A percentile compares a stretch with the other conserved stretches of the same genome.
phyloP scores from a whole-genome alignment of 1,140 invertebrate genomes.

The Trinorchestia longiramus region DNA sequence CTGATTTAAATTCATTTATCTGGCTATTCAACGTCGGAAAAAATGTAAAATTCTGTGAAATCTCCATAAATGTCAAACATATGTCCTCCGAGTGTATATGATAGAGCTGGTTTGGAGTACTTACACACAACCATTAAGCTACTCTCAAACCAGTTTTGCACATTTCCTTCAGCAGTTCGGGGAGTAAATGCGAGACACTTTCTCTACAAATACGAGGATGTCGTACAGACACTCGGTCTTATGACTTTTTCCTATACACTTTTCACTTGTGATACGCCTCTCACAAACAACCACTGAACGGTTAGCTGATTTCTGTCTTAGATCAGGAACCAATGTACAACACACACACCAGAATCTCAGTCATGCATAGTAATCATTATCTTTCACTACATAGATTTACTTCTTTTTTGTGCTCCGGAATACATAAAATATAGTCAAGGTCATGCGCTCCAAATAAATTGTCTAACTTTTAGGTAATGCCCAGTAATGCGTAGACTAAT shows the following conservation, averaged over 20 bases:
- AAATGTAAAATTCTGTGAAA: no score
- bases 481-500: not conserved
- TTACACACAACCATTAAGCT: not conserved
- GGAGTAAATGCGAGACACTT: not conserved
- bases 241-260: no score
- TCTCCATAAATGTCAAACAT: no score
- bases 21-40: not conserved
- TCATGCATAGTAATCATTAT: not conserved
- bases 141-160: not conserved
- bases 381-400: not conserved
- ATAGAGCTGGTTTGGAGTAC: not conserved
- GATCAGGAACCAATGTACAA: not conserved
- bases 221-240: not conserved
- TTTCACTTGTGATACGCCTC: no score
- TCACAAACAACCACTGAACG: not conserved
- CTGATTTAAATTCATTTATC: not conserved
- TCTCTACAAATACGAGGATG: not conserved
- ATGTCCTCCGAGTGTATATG: not conserved
- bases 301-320: not conserved
- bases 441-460: no score
- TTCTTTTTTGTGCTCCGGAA: no score
- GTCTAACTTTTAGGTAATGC: not conserved
- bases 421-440: no score
- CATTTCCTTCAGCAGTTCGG: not conserved
- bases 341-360: not conserved